Percentiles rank a stretch among this genome's conserved stretches.
These are phyloP conservation scores for Lethrus apterus DNA, from an alignment of 1,140 invertebrate genomes.

Conservation along the genomic window DNA sequence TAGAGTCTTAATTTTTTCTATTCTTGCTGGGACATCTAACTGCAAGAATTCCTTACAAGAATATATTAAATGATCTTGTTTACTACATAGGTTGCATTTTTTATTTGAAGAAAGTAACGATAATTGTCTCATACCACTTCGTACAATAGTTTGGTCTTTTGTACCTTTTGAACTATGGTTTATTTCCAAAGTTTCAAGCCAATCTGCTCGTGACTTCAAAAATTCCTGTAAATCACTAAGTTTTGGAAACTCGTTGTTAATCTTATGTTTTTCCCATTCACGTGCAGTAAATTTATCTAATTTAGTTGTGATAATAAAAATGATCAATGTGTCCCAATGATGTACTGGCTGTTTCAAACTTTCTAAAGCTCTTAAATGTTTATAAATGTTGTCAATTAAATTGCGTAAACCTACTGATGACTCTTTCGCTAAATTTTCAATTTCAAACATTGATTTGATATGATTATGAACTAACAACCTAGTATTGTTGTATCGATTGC, in stretches of 20 bases:
- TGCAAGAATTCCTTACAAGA: neutral
- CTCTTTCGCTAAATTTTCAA: constrained; percentile 12
- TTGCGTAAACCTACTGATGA: constrained; percentile 11
- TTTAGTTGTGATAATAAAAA: constrained; percentile 18
- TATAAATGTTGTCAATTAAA: constrained; percentile 18
- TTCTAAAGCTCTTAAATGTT: constrained; percentile 19
- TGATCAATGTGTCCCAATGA: constrained; percentile 20
- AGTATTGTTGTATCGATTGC: constrained; percentile 15
- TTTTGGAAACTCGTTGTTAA: constrained; percentile 2
- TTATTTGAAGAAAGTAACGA: neutral
- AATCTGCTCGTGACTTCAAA: neutral
- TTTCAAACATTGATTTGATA: constrained; percentile 12
- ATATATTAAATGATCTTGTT: neutral
- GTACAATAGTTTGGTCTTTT: neutral
- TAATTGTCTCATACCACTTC: neutral
- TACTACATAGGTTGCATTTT: neutral
- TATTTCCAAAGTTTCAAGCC: constrained; percentile 6
- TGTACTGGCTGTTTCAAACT: constrained; percentile 17
- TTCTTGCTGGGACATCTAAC: neutral
- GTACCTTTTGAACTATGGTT: neutral
- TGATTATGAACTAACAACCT: constrained; percentile 18
- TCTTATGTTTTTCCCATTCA: constrained; percentile 17
- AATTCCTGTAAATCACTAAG: neutral
- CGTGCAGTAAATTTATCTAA: constrained; percentile 10
- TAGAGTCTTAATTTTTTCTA: too few species aligned